A percentile compares a stretch with the other conserved stretches of the same genome.
Evolutionary conservation across 2,113 vertebrate species (phyloP).

Genomic region (Myanophis thanlyinensis): DNA sequence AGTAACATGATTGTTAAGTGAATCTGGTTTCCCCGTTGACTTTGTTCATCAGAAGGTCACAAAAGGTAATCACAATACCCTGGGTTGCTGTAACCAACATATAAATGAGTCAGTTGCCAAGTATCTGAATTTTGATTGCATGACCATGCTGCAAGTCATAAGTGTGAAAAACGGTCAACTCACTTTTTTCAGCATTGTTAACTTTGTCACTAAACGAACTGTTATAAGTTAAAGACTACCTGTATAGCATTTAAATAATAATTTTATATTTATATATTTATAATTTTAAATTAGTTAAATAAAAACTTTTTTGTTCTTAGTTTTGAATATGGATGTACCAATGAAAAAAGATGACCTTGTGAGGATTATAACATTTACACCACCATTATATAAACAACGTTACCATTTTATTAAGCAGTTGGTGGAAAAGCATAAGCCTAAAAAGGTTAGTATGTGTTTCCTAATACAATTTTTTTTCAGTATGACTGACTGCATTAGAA

Average conservation of each 20-base stretch:
- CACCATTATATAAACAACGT: constrained; percentile 83
- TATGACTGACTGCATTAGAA: neutral
- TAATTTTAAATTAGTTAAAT: too few relatives aligned
- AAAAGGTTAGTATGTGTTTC: constrained; percentile 77
- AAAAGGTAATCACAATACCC: neutral
- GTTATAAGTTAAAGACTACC: neutral
- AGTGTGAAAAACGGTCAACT: neutral
- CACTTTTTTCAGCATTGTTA: neutral
- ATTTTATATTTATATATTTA: too few relatives aligned
- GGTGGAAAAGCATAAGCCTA: constrained; percentile 75
- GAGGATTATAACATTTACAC: constrained; percentile 71
- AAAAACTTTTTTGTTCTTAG: constrained; percentile 41
- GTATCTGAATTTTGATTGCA: neutral
- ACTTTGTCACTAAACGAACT: neutral
- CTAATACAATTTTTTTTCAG: neutral
- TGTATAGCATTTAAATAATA: constrained; percentile 9
- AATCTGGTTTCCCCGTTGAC: neutral
- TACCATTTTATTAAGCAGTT: constrained; percentile 84
- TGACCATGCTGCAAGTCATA: neutral
- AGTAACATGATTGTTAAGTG: neutral
- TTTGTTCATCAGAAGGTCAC: neutral
- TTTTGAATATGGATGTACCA: constrained; percentile 35
- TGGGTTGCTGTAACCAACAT: neutral
- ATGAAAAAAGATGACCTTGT: constrained; percentile 34
- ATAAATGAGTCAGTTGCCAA: neutral